These are phyloP conservation scores for Yoshiicerus persimilis DNA, from an alignment of 1,140 invertebrate genomes.

Conservation along the genomic window DNA sequence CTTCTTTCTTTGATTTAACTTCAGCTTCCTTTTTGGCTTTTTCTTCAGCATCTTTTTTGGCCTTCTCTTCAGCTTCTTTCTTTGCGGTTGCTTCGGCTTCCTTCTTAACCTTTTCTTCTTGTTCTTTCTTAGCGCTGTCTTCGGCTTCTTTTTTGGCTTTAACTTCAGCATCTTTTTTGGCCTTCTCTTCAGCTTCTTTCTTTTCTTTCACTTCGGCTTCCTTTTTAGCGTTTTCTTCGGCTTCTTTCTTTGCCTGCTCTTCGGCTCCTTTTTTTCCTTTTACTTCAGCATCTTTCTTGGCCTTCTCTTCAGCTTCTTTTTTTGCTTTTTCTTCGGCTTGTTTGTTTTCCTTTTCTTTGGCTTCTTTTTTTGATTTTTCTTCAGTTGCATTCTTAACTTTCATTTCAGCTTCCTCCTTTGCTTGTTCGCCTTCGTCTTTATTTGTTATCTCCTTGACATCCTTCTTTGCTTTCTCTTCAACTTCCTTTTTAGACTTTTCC, in stretches of 20 bases:
- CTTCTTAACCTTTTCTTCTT: slow-evolving; percentile 39
- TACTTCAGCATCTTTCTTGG: slow-evolving; percentile 23
- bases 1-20: background rate
- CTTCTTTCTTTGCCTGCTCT: slow-evolving; percentile 44
- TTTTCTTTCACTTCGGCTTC: slow-evolving; percentile 49
- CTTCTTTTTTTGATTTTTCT: background rate
- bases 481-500: slow-evolving; percentile 39
- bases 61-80: slow-evolving; percentile 42
- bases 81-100: slow-evolving; percentile 33
- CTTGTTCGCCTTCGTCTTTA: background rate
- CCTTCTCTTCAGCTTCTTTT: background rate
- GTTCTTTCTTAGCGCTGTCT: slow-evolving; percentile 46
- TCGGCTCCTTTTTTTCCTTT: slow-evolving; percentile 45
- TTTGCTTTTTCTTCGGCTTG: background rate
- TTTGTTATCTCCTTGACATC: background rate
- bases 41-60: slow-evolving; percentile 23
- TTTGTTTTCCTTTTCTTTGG: slow-evolving; percentile 36
- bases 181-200: slow-evolving; percentile 47
- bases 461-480: background rate
- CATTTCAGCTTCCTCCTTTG: slow-evolving; percentile 37
- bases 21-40: slow-evolving; percentile 32
- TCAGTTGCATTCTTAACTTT: slow-evolving; percentile 37
- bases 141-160: slow-evolving; percentile 38
- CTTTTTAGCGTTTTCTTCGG: slow-evolving; percentile 34
- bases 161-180: slow-evolving; percentile 43